Evolutionary conservation across 2,113 vertebrate genomes (phyloP), one percentile per base, ranked within the genome.

Genomic region (Alethe castanea): DNA sequence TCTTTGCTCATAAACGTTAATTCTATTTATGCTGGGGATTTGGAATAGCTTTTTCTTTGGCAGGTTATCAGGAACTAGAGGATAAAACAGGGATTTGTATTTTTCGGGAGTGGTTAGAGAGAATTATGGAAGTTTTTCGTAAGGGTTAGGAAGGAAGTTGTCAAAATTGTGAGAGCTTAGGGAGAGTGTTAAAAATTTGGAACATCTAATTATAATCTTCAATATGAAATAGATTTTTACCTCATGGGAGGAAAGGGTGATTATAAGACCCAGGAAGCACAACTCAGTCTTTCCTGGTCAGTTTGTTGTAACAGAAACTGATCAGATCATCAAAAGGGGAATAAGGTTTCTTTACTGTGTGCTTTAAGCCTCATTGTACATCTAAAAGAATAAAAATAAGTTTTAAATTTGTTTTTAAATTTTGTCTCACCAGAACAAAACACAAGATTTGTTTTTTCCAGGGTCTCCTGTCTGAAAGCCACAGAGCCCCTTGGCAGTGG

Each of bases 401-500:
- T 19, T 42, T 60, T 3, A 14, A 14, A 50, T 25, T 53, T 11
- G 2, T 65, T 66, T 57, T 38, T 35, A 53, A 59, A 54, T 47
- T 38, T 29, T 2, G 8, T 79, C 33, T 79, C 7, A 8, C 6
- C 15, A 16, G 87, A 67, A 13, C 13, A 26, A 48, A 70, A 1
- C 38, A 8, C 7, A 9, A 5, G 3, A 4, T 47, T 7, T 71
- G 14, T 66, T 59, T 45, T 2, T 1, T 50, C 3, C 33, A 19
- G n/a, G 14, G 15, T 71, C 8, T 83, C 14, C 8, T 45, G 18
- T 73, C 22, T 19, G 57, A 66, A 62, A 59, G 65, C 9, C 11
- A 0, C 3, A 10, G 73, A 78, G 42, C 22, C 14, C 23, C 11
- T 35, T 16, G 1, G 1, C n/a, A 11, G 20, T 3, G 26, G 14